A percentile compares a stretch with the other conserved stretches of the same genome.
phyloP scores from a whole-genome alignment of 2,888 invertebrate species.

The Myathropa florea region DNA sequence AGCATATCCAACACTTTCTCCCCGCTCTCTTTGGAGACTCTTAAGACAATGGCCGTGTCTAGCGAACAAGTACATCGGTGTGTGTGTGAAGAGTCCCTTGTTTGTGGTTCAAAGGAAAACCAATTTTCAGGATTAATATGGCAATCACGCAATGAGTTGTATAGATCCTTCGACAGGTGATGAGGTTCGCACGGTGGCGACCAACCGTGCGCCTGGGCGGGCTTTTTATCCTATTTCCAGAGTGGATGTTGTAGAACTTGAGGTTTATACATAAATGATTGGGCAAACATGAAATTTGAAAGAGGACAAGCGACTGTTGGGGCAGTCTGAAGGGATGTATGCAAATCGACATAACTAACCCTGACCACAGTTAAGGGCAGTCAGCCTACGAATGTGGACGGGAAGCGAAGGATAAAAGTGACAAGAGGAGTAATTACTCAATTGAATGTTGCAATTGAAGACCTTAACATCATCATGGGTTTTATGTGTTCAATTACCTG shows the following conservation, averaged over 20 bases:
- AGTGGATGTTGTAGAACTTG: conserved; percentile 17
- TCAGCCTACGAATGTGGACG: too few species aligned
- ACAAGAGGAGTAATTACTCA: too few species aligned
- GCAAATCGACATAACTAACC: too few species aligned
- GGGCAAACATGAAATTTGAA: conserved; percentile 4
- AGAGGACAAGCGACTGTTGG: background rate
- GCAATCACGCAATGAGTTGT: conserved; percentile 67
- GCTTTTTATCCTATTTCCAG: conserved; percentile 14
- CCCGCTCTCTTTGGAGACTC: conserved; percentile 10
- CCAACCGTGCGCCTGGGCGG: background rate
- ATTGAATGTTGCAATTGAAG: too few species aligned
- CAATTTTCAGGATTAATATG: conserved; percentile 71
- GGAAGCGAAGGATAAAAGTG: too few species aligned
- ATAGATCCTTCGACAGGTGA: conserved; percentile 67
- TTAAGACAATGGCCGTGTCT: conserved; percentile 57
- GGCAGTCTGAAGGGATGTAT: background rate
- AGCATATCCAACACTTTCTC: background rate
- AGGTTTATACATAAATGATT: conserved; percentile 50
- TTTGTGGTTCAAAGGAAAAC: conserved; percentile 67
- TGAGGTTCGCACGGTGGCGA: conserved; percentile 57
- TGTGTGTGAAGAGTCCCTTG: conserved; percentile 38
- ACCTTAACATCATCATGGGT: too few species aligned
- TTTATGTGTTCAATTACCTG: too few species aligned
- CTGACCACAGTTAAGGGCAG: too few species aligned
- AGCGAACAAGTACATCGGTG: background rate